Evolutionary conservation across 1,140 invertebrate species (phyloP), one percentile per base, ranked within the genome.

Genomic region (Caenorhabditis brenneri): DNA sequence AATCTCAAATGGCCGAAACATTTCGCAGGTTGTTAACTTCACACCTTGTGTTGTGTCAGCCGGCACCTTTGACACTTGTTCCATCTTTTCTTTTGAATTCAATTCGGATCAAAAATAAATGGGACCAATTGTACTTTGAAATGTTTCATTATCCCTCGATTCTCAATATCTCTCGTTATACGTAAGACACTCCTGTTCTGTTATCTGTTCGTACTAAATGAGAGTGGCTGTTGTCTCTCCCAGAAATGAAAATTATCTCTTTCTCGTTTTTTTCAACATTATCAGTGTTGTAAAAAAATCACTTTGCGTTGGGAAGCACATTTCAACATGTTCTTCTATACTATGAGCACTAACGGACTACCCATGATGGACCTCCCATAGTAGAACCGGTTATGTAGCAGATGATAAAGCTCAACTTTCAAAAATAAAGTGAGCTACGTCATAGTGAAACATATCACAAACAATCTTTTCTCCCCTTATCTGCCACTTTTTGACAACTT

Each of bases 1-100:
- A 74, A 74, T 74, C 65, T 74, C 36, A 24, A 74, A 46, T 74
- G 36, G 29, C 33, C 33, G 65, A 74, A 74, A 42, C 65, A 74
- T 74, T 24, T 46, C n/a, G 9, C n/a, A 31, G 36, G 22, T 42
- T 74, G n/a, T 74, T 24, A 74, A 42, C n/a, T 74, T 42, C 65
- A 46, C 65, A 74, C 65, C 65, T 74, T 36, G 12, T 10, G n/a
- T 27, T n/a, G 22, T 4, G 58, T 74, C 36, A 42, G 58, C 29
- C 36, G 65, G 65, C 36, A 42, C 65, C 36, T 24, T 46, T 46
- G 65, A 42, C 65, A 42, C 65, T 42, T 74, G 33, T 74, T 42
- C n/a, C 19, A 24, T 22, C 22, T 27, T 29, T n/a, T 27, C 19
- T 46, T 36, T 36, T 16, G 10, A 27, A 12, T 58, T 16, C 22